Base-by-base conservation (phyloP, 2,888 invertebrate genomes). In the Stegana nigrithorax region DNA sequence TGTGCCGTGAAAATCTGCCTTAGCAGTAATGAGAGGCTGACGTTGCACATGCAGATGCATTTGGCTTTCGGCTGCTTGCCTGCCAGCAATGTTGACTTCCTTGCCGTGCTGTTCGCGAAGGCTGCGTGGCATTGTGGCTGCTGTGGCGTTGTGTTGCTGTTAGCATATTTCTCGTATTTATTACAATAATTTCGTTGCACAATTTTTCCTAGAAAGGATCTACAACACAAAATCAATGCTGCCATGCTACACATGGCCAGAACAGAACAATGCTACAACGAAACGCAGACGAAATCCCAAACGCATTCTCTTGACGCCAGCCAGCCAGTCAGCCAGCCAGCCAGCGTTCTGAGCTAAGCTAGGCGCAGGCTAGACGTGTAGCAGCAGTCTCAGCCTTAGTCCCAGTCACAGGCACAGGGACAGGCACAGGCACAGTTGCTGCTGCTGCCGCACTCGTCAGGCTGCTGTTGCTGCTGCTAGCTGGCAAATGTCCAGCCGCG, bases 241-340 rank as follows among this genome's bases (percentile, higher is more conserved):
- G 21, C 45, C 23, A 44, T 23, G 23, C 12, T 23, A 47, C 21
- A 47, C n/a, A 47, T 23, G 25, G 23, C 21, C 21, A 17, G 27
- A 4, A 12, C 27, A 51, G 14, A 39, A 44, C 42, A 45, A 44
- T 59, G 58, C 45, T 44, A 25, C 23, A 57, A 44, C 57, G 26
- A 12, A 45, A 59, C 44, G 58, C 44, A 45, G 29, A 45, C 27
- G 27, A 21, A n/a, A n/a, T n/a, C n/a, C n/a, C n/a, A n/a, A 71
- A 76, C 75, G 75, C 75, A 76, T 76, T 76, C 75, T 76, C 75
- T 77, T 76, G 75, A 76, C 75, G 75, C 75, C 75, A 76, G 77
- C 75, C 79, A 78, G 75, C 76, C 75, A 76, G 26, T 14, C 51
- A 25, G 50, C 4, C 26, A 55, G 26, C 26, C 53, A 53, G 21